Evolutionary conservation across 2,888 invertebrate genomes (phyloP), one percentile per base, ranked within the genome.

Genomic region (Drosophila borborema): DNA sequence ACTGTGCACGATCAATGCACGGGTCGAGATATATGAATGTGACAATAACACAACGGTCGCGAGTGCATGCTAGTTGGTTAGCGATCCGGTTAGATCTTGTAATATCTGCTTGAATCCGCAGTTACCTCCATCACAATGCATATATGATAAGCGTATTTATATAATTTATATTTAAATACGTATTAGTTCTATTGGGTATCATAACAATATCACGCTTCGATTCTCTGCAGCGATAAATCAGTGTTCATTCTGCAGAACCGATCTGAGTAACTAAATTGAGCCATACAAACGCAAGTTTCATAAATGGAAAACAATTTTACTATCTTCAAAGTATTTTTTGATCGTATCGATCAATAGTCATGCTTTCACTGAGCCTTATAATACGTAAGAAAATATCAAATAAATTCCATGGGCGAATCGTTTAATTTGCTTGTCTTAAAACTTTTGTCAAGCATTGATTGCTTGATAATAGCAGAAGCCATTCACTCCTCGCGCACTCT

Each of bases 81-180:
- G 41, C 16, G 43, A 75, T 75, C 75, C 75, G 75, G 75, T 74
- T 75, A 74, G 20, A 69, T 69, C 69, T 74, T 64, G 43, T 45
- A 23, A 53, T 38, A 45, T 55, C 12, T 56, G 23, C 43, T 45
- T 23, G 56, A 14, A 55, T 28, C 49, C 40, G 40, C 49, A 55
- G 45, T 54, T 12, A 41, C 10, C 7, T 7, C 20, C 1, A 61
- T 41, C n/a, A 34, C 38, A 20, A 8, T 48, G 31, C 14, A 23
- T 23, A 45, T 20, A 46, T 9, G 36, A 58, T 36, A 59, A 23
- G 45, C 34, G 16, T 20, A 12, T 38, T 16, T 48, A 8, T 48
- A 38, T 38, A 12, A 14, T 23, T 46, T 38, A 14, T 23, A 46
- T 36, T 46, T 23, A 45, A 46, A 59, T 58, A 34, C 36, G 18